Percentiles rank a stretch among this genome's conserved stretches.
These are phyloP conservation scores for Pyxicephalus adspersus DNA, from an alignment of 2,113 vertebrate species.

Conservation along the genomic window DNA sequence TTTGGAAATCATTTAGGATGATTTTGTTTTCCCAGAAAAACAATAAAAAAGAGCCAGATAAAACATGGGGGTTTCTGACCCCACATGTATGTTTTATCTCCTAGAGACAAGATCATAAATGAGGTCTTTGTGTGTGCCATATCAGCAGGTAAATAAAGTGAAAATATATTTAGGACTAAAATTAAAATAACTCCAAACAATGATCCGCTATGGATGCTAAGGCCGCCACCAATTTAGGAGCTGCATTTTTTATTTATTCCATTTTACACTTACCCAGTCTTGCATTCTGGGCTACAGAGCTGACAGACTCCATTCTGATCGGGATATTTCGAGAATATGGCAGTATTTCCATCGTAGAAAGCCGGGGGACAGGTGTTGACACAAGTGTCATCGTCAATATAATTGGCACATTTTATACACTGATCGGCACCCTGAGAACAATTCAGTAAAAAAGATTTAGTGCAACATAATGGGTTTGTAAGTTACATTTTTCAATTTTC, in stretches of 20 bases:
- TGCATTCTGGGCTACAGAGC: conserved; percentile 86
- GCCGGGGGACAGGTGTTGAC: conserved; percentile 80
- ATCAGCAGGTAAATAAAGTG: too few species aligned
- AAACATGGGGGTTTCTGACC: background rate
- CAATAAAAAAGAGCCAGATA: background rate
- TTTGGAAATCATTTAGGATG: too few species aligned
- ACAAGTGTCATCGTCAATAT: conserved; percentile 84
- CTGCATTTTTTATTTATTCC: too few species aligned
- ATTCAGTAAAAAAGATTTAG: background rate
- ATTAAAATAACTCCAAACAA: too few species aligned
- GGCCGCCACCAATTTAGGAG: too few species aligned
- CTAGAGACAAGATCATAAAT: too few species aligned
- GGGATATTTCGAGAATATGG: conserved; percentile 82
- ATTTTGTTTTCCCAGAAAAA: too few species aligned
- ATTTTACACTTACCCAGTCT: conserved; percentile 78
- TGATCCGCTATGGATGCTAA: too few species aligned
- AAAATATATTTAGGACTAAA: too few species aligned
- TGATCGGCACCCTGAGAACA: conserved; percentile 78
- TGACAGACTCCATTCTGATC: conserved; percentile 74
- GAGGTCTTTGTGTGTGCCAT: too few species aligned
- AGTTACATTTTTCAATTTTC: too few species aligned
- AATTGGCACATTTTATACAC: conserved; percentile 81
- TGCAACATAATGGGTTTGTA: background rate
- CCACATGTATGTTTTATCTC: background rate
- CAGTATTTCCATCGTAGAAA: conserved; percentile 76